phyloP scores from a whole-genome alignment of 1,140 invertebrate genomes.

The Drosophila virilis region DNA sequence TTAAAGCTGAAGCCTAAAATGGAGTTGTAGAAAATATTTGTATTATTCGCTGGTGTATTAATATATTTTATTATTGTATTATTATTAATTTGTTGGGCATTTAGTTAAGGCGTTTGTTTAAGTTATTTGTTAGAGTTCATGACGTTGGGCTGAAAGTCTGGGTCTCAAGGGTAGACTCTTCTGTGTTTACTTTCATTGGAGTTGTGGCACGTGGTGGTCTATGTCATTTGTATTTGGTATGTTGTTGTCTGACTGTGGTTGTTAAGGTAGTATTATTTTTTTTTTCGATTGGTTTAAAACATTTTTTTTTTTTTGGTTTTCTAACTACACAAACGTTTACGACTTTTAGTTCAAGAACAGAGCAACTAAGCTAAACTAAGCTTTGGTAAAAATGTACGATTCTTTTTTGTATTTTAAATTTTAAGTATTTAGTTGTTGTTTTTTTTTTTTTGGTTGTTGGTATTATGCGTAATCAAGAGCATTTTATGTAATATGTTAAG shows the following conservation, averaged over 20 bases:
- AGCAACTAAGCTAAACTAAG: conserved; percentile 47
- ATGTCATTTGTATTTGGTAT: conserved; percentile 9
- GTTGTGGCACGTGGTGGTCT: not conserved
- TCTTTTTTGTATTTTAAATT: conserved; percentile 22
- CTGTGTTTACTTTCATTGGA: conserved; percentile 14
- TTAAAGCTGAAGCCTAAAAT: conserved; percentile 45
- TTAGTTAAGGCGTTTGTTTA: conserved; percentile 21
- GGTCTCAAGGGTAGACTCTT: not conserved
- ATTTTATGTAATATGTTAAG: not conserved
- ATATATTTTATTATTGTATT: conserved; percentile 3
- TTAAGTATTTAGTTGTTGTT: conserved; percentile 7
- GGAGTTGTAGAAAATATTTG: conserved; percentile 44
- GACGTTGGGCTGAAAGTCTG: not conserved
- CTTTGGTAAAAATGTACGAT: conserved; percentile 21
- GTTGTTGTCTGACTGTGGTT: not conserved
- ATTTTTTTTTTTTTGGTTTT: conserved; percentile 7
- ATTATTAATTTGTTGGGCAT: conserved; percentile 11
- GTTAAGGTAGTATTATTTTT: not conserved
- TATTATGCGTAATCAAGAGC: conserved; percentile 36
- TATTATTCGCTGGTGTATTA: conserved; percentile 26
- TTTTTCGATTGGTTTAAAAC: conserved; percentile 6
- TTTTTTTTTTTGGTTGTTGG: conserved; percentile 13
- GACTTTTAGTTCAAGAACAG: conserved; percentile 51
- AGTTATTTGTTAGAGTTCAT: conserved; percentile 7
- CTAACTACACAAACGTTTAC: conserved; percentile 54